phyloP scores from a whole-genome alignment of 2,888 invertebrate species.

The Nomada goodeniana region DNA sequence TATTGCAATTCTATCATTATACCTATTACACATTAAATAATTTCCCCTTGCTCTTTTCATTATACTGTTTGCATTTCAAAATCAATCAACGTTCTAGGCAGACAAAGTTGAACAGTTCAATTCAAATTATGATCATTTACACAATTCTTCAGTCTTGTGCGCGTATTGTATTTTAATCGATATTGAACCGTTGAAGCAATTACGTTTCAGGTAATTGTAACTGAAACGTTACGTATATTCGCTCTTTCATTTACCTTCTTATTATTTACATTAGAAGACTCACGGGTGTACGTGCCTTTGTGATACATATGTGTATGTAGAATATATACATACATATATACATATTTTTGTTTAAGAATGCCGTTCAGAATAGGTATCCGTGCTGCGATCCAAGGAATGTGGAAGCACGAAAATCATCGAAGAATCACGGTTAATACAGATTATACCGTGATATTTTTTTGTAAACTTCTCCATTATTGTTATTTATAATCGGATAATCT shows the following conservation, averaged over 20 bases:
- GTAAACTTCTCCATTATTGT: not conserved
- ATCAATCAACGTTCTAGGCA: constrained; percentile 38
- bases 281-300: constrained; percentile 54
- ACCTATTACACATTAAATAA: constrained; percentile 38
- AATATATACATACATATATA: not conserved
- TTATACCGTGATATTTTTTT: constrained; percentile 36
- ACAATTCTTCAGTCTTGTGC: constrained; percentile 64
- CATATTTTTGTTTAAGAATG: constrained; percentile 22
- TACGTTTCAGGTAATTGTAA: constrained; percentile 55
- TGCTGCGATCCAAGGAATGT: constrained; percentile 37
- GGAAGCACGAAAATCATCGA: constrained; percentile 60
- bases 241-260: constrained; percentile 12
- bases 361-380: constrained; percentile 39
- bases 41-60: constrained; percentile 23
- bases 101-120: constrained; percentile 30
- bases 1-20: constrained; percentile 52
- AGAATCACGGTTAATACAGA: constrained; percentile 51
- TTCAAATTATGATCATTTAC: constrained; percentile 44
- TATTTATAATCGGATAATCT: constrained; percentile 30
- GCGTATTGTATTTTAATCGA: constrained; percentile 50
- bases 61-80: constrained; percentile 45
- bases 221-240: constrained; percentile 50
- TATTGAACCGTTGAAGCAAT: constrained; percentile 64
- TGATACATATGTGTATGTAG: constrained; percentile 33
- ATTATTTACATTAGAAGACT: constrained; percentile 62